Evolutionary conservation across 2,113 vertebrate genomes (phyloP).

Genomic region (Lampris megalopsis): DNA sequence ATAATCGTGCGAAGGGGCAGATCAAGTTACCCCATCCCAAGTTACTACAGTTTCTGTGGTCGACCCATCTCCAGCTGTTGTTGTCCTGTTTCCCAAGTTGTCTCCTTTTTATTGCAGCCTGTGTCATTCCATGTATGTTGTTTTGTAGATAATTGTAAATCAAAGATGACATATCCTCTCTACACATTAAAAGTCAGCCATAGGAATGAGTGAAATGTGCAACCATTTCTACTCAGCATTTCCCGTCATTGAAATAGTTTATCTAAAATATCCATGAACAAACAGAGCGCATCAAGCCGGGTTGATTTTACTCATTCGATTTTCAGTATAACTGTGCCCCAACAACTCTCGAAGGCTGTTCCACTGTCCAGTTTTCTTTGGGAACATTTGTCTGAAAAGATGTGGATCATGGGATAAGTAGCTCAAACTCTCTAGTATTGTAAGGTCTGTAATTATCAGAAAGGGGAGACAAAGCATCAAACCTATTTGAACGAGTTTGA

Average conservation of each 20-base stretch:
- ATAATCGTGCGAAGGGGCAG: conserved; percentile 11
- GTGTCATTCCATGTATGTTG: conserved; percentile 46
- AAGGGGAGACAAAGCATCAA: conserved; percentile 16
- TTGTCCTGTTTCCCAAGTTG: conserved; percentile 38
- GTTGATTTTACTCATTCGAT: conserved; percentile 5
- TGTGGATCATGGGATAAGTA: background rate
- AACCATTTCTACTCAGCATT: conserved; percentile 18
- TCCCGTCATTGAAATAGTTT: conserved; percentile 29
- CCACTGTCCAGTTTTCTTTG: conserved; percentile 31
- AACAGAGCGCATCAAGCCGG: conserved; percentile 25
- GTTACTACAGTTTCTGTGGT: conserved; percentile 8
- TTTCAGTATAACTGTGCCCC: conserved; percentile 32
- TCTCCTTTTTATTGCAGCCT: conserved; percentile 57
- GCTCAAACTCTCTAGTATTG: conserved; percentile 25
- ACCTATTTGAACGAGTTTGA: conserved; percentile 20
- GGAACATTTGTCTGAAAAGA: conserved; percentile 26
- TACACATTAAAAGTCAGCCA: conserved; percentile 46
- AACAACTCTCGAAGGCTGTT: conserved; percentile 42
- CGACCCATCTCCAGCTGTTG: conserved; percentile 51
- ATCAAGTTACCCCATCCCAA: conserved; percentile 22
- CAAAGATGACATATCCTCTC: conserved; percentile 45
- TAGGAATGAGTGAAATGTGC: conserved; percentile 32
- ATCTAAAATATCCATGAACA: conserved; percentile 23
- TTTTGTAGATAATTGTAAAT: conserved; percentile 50
- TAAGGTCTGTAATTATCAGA: conserved; percentile 16